Evolutionary conservation across 2,888 invertebrate species (phyloP).

Genomic region (Noctua janthe): DNA sequence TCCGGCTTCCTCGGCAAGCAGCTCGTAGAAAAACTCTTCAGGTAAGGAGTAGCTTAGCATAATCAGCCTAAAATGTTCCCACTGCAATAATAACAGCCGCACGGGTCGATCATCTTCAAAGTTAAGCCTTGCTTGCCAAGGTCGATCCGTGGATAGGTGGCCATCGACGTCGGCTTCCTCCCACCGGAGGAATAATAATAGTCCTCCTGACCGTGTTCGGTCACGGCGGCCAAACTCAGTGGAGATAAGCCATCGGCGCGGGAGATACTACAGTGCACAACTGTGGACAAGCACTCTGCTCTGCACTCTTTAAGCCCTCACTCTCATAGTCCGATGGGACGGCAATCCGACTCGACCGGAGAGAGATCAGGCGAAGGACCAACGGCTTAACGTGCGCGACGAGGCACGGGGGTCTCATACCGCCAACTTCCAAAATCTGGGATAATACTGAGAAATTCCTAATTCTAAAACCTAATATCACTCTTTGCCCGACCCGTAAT

Average conservation of each 20-base stretch:
- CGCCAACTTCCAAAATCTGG: too few relatives aligned
- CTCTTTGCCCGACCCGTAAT: not conserved
- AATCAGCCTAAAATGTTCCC: not conserved
- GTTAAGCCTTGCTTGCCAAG: not conserved
- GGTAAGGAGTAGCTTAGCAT: constrained; percentile 6
- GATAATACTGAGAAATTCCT: not conserved
- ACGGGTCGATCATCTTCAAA: not conserved
- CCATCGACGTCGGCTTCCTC: not conserved
- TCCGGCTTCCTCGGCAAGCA: constrained; percentile 98
- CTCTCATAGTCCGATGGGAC: too few relatives aligned
- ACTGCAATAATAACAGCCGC: not conserved
- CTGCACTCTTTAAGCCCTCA: not conserved
- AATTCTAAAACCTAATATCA: not conserved
- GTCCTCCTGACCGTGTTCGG: not conserved
- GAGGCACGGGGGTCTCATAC: too few relatives aligned
- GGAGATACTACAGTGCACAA: too few relatives aligned
- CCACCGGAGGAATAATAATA: not conserved
- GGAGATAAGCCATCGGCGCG: not conserved
- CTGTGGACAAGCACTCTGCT: not conserved
- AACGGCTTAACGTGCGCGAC: too few relatives aligned
- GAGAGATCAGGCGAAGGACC: too few relatives aligned
- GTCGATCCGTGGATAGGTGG: not conserved
- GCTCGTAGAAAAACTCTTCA: constrained; percentile 94
- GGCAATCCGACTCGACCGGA: too few relatives aligned
- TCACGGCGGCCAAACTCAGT: not conserved